A percentile compares a stretch with the other conserved stretches of the same genome.
These are phyloP conservation scores for Arctopsyche grandis DNA, from an alignment of 1,140 invertebrate genomes.

Conservation along the genomic window DNA sequence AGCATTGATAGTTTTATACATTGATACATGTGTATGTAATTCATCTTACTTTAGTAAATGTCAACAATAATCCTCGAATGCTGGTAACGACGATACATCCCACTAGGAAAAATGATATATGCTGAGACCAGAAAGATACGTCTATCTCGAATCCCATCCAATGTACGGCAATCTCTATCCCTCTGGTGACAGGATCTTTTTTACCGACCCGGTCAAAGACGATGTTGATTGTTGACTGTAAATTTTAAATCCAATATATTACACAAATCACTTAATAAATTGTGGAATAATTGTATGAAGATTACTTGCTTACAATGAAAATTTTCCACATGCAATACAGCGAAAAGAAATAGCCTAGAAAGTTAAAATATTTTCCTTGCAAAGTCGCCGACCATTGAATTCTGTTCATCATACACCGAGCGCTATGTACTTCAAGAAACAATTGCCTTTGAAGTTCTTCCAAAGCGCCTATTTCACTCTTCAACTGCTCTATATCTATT, in stretches of 20 bases:
- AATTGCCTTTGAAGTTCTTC: slow-evolving; percentile 94
- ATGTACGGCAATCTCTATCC: slow-evolving; percentile 96
- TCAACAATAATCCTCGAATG: slow-evolving; percentile 94
- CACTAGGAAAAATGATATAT: slow-evolving; percentile 96
- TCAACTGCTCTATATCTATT: slow-evolving; percentile 82
- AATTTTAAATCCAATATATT: slow-evolving; percentile 52
- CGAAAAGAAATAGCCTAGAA: slow-evolving; percentile 98
- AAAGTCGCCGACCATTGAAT: slow-evolving; percentile 96
- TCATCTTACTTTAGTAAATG: slow-evolving; percentile 96
- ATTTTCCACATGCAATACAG: slow-evolving; percentile 99
- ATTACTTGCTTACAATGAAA: slow-evolving; percentile 97
- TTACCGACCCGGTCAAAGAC: slow-evolving; percentile 98
- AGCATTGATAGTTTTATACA: background rate
- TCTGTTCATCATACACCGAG: slow-evolving; percentile 91
- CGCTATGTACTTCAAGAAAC: slow-evolving; percentile 95
- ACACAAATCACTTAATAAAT: slow-evolving; percentile 27
- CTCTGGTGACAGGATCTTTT: slow-evolving; percentile 97
- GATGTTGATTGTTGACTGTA: slow-evolving; percentile 96
- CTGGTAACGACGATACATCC: slow-evolving; percentile 99
- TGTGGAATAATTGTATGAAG: no score
- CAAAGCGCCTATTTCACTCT: slow-evolving; percentile 85
- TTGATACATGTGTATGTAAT: background rate
- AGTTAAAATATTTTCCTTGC: slow-evolving; percentile 99
- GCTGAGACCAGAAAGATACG: slow-evolving; percentile 98
- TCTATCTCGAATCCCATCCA: slow-evolving; percentile 98